Evolutionary conservation across 2,797 vertebrate genomes (phyloP).

Genomic region (Hydrocynus forskahlii): DNA sequence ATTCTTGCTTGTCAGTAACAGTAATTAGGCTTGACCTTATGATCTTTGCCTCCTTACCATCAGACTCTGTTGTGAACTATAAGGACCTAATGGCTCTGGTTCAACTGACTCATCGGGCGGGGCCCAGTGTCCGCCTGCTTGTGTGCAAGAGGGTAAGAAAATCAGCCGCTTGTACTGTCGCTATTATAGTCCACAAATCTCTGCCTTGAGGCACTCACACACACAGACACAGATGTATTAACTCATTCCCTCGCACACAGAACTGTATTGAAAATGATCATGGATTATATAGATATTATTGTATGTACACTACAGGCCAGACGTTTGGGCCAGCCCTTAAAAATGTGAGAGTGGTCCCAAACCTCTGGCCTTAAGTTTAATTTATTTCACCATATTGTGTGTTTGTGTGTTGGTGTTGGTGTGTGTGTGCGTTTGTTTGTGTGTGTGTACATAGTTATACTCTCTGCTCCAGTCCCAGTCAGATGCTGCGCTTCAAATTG

Average conservation of each 20-base stretch:
- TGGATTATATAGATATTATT: too few relatives aligned
- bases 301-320: too few relatives aligned
- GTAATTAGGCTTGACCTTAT: not conserved
- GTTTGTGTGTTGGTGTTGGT: not conserved
- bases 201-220: not conserved
- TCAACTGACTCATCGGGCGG: constrained; percentile 87
- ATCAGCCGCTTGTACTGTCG: not conserved
- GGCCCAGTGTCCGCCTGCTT: constrained; percentile 84
- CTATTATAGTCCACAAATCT: not conserved
- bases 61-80: constrained; percentile 91
- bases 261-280: not conserved
- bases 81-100: constrained; percentile 93
- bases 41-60: constrained; percentile 53
- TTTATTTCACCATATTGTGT: too few relatives aligned
- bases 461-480: constrained; percentile 88
- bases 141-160: constrained; percentile 91
- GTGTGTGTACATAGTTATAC: constrained; percentile 79
- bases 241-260: not conserved
- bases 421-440: constrained; percentile 38
- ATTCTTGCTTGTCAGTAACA: not conserved
- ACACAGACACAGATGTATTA: constrained; percentile 27
- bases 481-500: constrained; percentile 88
- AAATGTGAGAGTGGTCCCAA: too few relatives aligned
- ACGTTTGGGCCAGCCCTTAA: too few relatives aligned
- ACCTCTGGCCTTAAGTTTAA: too few relatives aligned